phyloP scores from a whole-genome alignment of 2,888 invertebrate species.

The Lagria hirta region DNA sequence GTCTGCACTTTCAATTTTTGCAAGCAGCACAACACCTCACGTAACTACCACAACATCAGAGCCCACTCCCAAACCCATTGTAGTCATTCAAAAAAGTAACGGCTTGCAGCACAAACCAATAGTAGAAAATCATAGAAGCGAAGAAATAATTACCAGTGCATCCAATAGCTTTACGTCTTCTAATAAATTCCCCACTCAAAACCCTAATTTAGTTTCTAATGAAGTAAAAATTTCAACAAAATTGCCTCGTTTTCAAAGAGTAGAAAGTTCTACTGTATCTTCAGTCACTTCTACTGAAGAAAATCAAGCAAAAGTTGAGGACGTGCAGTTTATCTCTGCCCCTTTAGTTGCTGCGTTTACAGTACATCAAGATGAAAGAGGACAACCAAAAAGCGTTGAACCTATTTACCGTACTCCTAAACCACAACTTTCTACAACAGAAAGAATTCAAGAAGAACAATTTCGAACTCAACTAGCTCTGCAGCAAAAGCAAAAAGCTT shows the following conservation, averaged over 20 bases:
- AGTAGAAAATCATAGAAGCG: constrained; percentile 37
- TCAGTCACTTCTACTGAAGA: constrained; percentile 68
- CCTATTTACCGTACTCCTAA: constrained; percentile 66
- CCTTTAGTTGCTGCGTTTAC: constrained; percentile 84
- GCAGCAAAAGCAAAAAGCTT: constrained; percentile 67
- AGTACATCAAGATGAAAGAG: constrained; percentile 78
- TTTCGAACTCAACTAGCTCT: constrained; percentile 51
- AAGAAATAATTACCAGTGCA: constrained; percentile 47
- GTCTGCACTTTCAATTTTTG: constrained; percentile 62
- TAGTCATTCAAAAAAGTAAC: constrained; percentile 46
- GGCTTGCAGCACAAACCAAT: constrained; percentile 43
- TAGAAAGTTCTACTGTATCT: constrained; percentile 45
- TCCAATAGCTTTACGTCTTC: constrained; percentile 37
- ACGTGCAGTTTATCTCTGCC: constrained; percentile 79
- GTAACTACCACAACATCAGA: constrained; percentile 24
- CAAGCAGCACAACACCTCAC: constrained; percentile 50
- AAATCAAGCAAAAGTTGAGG: constrained; percentile 64
- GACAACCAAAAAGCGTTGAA: constrained; percentile 76
- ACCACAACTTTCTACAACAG: constrained; percentile 21
- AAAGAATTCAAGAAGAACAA: constrained; percentile 33
- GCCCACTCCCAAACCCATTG: constrained; percentile 34
- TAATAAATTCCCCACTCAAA: constrained; percentile 25
- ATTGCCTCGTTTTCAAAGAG: constrained; percentile 19
- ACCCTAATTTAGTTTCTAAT: constrained; percentile 8
- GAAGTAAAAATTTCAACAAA: constrained; percentile 16